Evolutionary conservation across 2,888 invertebrate species (phyloP).

Genomic region (Stenurella melanura): DNA sequence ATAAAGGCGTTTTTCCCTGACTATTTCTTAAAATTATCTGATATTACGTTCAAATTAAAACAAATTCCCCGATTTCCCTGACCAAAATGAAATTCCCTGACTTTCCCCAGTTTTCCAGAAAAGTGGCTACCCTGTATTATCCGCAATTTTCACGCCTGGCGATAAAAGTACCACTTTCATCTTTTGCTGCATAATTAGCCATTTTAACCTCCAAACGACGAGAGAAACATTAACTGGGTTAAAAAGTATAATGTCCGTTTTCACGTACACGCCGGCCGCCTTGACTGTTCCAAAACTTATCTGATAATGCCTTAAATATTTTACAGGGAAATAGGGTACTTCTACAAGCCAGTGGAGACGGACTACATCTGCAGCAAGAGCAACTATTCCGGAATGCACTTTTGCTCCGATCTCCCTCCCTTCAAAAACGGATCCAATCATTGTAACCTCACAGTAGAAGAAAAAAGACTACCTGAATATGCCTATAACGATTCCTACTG

Average conservation of each 20-base stretch:
- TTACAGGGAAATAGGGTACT: conserved; percentile 80
- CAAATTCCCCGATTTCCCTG: no score
- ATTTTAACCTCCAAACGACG: no score
- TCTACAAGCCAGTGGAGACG: conserved; percentile 88
- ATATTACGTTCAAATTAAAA: no score
- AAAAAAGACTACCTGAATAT: conserved; percentile 64
- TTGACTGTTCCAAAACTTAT: conserved; percentile 6
- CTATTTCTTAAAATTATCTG: no score
- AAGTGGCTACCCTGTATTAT: no score
- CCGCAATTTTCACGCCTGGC: no score
- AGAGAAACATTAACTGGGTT: no score
- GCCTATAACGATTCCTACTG: conserved; percentile 78
- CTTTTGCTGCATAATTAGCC: no score
- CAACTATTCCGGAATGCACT: conserved; percentile 96
- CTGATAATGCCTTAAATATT: conserved; percentile 35
- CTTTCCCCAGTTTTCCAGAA: no score
- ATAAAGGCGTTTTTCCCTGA: no score
- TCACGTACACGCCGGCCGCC: conserved; percentile 2
- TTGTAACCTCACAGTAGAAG: conserved; percentile 82
- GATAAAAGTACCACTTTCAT: no score
- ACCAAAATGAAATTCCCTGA: no score
- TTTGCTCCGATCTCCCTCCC: conserved; percentile 89
- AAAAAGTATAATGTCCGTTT: neutral
- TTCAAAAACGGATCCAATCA: conserved; percentile 82
- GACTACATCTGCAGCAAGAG: conserved; percentile 98